These are phyloP conservation scores for Nematolebias whitei DNA, from an alignment of 2,113 vertebrate species.

Conservation along the genomic window DNA sequence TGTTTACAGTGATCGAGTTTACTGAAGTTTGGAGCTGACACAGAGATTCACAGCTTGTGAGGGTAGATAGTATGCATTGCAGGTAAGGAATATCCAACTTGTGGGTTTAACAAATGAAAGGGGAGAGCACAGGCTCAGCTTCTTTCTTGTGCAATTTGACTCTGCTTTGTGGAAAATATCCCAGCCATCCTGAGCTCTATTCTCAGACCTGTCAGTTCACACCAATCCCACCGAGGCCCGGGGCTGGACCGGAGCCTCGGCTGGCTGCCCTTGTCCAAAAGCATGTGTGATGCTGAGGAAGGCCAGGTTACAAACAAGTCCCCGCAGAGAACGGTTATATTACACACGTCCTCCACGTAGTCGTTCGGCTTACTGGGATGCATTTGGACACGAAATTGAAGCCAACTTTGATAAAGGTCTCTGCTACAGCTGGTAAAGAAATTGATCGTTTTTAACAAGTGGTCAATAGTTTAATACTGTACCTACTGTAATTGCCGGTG, in stretches of 20 bases:
- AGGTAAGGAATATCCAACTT: too few species aligned
- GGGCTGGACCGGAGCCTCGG: conserved; percentile 24
- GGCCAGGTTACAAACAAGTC: conserved; percentile 21
- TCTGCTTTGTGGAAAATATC: conserved; percentile 52
- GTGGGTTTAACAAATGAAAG: not conserved
- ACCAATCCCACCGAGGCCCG: conserved; percentile 4
- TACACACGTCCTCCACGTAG: not conserved
- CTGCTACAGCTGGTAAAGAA: too few species aligned
- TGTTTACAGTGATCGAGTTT: too few species aligned
- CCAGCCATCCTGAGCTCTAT: conserved; percentile 43
- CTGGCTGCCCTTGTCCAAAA: conserved; percentile 23
- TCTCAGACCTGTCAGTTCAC: conserved; percentile 42
- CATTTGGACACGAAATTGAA: not conserved
- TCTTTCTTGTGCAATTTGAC: conserved; percentile 9
- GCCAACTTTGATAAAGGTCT: not conserved
- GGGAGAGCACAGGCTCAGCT: not conserved
- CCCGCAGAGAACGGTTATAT: conserved; percentile 13
- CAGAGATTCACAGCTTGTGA: too few species aligned
- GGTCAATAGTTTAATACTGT: too few species aligned
- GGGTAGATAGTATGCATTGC: too few species aligned
- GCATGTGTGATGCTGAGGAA: conserved; percentile 20
- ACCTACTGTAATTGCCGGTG: too few species aligned
- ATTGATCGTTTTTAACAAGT: too few species aligned
- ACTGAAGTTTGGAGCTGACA: too few species aligned
- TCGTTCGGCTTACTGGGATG: not conserved